These are phyloP conservation scores for Troides oblongomaculatus DNA, from an alignment of 2,888 invertebrate species.

Conservation along the genomic window DNA sequence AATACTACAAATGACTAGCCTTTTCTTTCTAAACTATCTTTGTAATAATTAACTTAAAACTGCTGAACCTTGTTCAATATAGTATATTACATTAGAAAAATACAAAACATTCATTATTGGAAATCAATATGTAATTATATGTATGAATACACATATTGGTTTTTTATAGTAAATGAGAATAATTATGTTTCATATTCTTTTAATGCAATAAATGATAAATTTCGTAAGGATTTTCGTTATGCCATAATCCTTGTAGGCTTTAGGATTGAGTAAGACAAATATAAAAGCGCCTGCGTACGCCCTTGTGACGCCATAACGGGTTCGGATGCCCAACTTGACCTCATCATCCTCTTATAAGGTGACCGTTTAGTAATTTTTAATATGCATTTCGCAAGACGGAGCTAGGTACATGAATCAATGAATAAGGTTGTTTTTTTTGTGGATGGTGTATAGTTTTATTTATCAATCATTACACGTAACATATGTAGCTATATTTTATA, in stretches of 20 bases:
- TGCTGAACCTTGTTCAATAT: too few species aligned
- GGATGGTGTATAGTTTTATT: neutral
- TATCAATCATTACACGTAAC: neutral
- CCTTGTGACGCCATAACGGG: conserved; percentile 36
- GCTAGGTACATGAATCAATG: neutral
- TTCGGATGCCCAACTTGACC: conserved; percentile 26
- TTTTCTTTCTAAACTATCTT: too few species aligned
- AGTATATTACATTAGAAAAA: too few species aligned
- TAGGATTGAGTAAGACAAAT: conserved; percentile 20
- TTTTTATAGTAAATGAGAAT: too few species aligned
- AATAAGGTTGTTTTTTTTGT: neutral
- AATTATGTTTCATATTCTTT: neutral
- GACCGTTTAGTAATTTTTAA: conserved; percentile 27
- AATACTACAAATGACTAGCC: too few species aligned
- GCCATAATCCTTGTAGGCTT: conserved; percentile 14
- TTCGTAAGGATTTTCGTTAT: neutral
- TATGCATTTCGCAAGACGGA: conserved; percentile 12
- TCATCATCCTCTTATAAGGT: conserved; percentile 26
- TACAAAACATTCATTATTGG: too few species aligned
- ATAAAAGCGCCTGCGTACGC: conserved; percentile 35
- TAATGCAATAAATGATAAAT: neutral
- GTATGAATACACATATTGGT: too few species aligned
- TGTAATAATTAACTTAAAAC: too few species aligned
- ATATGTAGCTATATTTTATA: neutral
- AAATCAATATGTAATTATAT: too few species aligned